phyloP scores from a whole-genome alignment of 2,797 vertebrate species.

The Ctenosaura bakeri region DNA sequence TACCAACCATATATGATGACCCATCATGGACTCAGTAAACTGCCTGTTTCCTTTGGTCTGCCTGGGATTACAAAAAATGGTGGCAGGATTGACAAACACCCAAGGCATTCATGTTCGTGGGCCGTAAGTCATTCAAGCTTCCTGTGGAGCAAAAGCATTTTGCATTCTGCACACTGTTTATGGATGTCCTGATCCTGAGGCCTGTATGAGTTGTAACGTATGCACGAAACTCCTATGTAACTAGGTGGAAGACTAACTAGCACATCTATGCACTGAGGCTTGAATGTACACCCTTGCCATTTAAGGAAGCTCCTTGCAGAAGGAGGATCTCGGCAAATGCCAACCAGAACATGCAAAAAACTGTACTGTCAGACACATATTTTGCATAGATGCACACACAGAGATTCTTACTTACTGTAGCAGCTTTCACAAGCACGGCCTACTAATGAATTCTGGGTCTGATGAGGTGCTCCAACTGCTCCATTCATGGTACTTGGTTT shows the following conservation, averaged over 20 bases:
- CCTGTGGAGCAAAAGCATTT: background rate
- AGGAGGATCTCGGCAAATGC: too few species aligned
- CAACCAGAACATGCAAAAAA: background rate
- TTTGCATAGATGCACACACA: background rate
- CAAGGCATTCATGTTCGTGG: too few species aligned
- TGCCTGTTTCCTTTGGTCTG: background rate
- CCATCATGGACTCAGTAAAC: background rate
- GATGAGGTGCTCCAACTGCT: conserved; percentile 86
- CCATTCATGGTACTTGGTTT: conserved; percentile 94
- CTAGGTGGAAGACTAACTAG: background rate
- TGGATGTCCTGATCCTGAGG: background rate
- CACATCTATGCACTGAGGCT: background rate
- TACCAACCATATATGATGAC: background rate
- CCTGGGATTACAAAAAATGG: background rate
- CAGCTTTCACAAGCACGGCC: conserved; percentile 97
- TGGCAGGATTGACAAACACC: background rate
- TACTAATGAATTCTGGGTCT: conserved; percentile 84
- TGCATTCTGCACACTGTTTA: background rate
- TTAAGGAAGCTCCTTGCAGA: background rate
- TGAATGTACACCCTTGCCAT: background rate
- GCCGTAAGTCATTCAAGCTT: background rate
- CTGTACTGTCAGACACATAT: background rate
- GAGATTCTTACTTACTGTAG: conserved; percentile 87
- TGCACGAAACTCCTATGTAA: background rate
- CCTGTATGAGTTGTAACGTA: background rate